Evolutionary conservation across 2,797 vertebrate species (phyloP).

Genomic region (Denticeps clupeoides): DNA sequence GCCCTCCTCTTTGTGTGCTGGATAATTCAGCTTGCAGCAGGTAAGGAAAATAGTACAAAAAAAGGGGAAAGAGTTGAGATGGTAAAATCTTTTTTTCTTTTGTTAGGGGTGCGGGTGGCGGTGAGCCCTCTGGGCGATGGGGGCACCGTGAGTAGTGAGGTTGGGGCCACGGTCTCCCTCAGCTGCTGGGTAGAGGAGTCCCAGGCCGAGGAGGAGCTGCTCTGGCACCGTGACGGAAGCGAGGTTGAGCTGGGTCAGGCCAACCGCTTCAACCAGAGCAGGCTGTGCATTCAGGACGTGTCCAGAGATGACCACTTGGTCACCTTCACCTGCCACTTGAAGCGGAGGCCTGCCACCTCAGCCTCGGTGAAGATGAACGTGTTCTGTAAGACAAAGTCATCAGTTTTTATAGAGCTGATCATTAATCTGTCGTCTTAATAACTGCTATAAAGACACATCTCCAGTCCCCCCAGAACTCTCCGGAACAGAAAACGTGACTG

Average conservation of each 20-base stretch:
- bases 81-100: background rate
- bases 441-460: background rate
- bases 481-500: background rate
- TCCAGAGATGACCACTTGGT: constrained; percentile 38
- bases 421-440: background rate
- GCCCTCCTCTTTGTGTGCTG: too few relatives aligned
- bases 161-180: constrained; percentile 1
- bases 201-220: constrained; percentile 27
- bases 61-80: background rate
- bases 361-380: constrained; percentile 53
- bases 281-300: constrained; percentile 50
- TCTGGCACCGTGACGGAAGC: constrained; percentile 47
- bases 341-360: constrained; percentile 34
- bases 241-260: constrained; percentile 40
- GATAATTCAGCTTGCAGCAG: too few relatives aligned
- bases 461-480: background rate
- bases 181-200: constrained; percentile 1
- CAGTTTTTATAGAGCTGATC: background rate
- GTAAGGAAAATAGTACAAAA: background rate
- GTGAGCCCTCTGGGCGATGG: background rate
- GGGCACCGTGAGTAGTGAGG: background rate
- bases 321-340: constrained; percentile 53
- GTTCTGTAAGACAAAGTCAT: constrained; percentile 53
- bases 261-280: constrained; percentile 54
- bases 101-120: background rate